Evolutionary conservation across 2,888 invertebrate species (phyloP).

Genomic region (Trachelus iudaicus): DNA sequence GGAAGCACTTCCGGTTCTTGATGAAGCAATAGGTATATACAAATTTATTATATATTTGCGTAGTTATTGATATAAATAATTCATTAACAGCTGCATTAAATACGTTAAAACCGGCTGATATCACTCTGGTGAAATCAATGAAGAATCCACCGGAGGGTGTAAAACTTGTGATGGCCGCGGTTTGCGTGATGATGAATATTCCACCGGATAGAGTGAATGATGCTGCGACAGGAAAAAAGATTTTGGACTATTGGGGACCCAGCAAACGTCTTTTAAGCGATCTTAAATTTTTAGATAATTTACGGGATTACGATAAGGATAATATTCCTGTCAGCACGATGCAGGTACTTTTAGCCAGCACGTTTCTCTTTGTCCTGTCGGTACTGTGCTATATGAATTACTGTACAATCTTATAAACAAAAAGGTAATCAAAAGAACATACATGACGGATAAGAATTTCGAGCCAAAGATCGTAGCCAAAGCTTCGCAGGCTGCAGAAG

Average conservation of each 20-base stretch:
- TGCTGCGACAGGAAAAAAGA: constrained; percentile 75
- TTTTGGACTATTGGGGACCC: constrained; percentile 86
- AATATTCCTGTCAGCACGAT: constrained; percentile 81
- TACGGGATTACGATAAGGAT: constrained; percentile 87
- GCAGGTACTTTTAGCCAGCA: constrained; percentile 69
- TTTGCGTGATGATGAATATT: constrained; percentile 87
- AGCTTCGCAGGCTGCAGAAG: constrained; percentile 95
- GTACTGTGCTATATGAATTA: neutral
- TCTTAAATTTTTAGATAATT: constrained; percentile 79
- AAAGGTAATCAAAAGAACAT: constrained; percentile 46
- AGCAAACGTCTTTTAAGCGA: constrained; percentile 85
- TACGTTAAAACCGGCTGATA: constrained; percentile 86
- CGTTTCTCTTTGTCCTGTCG: neutral
- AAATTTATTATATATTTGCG: neutral
- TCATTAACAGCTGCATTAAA: constrained; percentile 77
- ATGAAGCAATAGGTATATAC: constrained; percentile 71
- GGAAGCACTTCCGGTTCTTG: constrained; percentile 84
- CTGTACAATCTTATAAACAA: neutral
- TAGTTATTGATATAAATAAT: neutral
- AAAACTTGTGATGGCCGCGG: constrained; percentile 88
- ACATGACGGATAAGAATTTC: constrained; percentile 76
- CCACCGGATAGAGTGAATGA: constrained; percentile 82
- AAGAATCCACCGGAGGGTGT: constrained; percentile 87
- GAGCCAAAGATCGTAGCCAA: constrained; percentile 84
- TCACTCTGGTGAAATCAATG: constrained; percentile 89